Conservation (phyloP, 1,140 invertebrate species). For the Caerostris extrusa region DNA sequence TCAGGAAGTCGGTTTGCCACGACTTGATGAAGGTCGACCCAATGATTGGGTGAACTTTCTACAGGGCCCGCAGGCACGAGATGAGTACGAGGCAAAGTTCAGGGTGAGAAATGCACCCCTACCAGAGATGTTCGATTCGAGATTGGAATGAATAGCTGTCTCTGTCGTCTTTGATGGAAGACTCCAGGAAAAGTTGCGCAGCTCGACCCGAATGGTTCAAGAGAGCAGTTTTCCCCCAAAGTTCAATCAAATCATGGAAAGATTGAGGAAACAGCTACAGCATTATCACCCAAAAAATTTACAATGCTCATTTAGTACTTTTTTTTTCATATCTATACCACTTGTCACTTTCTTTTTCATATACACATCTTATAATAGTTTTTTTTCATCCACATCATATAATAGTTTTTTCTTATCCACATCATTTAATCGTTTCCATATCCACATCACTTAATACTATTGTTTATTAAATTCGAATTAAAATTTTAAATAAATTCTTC, state of each 20-base stretch:
- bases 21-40: neutral
- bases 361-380: too few relatives aligned
- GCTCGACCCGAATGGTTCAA: neutral
- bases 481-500: too few relatives aligned
- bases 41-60: conserved; percentile 6
- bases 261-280: too few relatives aligned
- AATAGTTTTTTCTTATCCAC: too few relatives aligned
- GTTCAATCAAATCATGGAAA: neutral
- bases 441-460: too few relatives aligned
- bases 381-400: too few relatives aligned
- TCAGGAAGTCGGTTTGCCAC: neutral
- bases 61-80: neutral
- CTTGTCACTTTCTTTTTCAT: too few relatives aligned
- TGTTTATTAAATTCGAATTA: too few relatives aligned
- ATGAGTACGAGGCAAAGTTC: neutral
- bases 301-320: too few relatives aligned
- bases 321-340: too few relatives aligned
- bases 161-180: neutral
- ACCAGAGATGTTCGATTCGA: neutral
- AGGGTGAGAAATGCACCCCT: neutral
- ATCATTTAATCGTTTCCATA: too few relatives aligned
- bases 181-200: neutral
- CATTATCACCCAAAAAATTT: too few relatives aligned
- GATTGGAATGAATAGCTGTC: neutral
- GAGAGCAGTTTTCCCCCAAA: neutral